phyloP scores from a whole-genome alignment of 2,113 vertebrate species.

The Grantiella picta region DNA sequence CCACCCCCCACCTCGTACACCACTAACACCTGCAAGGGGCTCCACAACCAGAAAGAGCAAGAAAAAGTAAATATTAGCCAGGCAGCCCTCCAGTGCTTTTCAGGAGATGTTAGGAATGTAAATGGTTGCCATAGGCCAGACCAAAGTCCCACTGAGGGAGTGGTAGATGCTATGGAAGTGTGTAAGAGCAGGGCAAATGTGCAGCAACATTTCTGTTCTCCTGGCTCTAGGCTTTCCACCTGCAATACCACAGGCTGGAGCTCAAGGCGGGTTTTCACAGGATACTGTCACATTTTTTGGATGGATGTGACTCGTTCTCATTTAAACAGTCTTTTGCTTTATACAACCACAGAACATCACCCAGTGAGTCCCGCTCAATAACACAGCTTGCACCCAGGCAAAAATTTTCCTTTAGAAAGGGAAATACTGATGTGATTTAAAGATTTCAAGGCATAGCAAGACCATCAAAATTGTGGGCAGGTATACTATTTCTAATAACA shows the following conservation, averaged over 20 bases:
- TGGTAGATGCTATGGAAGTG: neutral
- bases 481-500: neutral
- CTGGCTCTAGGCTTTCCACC: neutral
- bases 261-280: neutral
- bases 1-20: neutral
- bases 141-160: neutral
- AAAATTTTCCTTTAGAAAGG: neutral
- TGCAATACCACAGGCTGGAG: neutral
- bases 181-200: neutral
- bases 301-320: neutral
- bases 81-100: neutral
- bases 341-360: neutral
- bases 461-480: neutral
- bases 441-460: neutral
- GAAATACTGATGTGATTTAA: neutral
- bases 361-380: neutral
- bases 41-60: neutral
- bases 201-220: neutral
- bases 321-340: neutral
- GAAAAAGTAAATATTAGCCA: constrained; percentile 2
- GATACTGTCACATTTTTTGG: neutral
- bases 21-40: neutral
- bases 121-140: neutral
- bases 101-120: neutral
- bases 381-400: neutral